phyloP scores from a whole-genome alignment of 2,797 vertebrate species.

The Cichlasoma orientale region DNA sequence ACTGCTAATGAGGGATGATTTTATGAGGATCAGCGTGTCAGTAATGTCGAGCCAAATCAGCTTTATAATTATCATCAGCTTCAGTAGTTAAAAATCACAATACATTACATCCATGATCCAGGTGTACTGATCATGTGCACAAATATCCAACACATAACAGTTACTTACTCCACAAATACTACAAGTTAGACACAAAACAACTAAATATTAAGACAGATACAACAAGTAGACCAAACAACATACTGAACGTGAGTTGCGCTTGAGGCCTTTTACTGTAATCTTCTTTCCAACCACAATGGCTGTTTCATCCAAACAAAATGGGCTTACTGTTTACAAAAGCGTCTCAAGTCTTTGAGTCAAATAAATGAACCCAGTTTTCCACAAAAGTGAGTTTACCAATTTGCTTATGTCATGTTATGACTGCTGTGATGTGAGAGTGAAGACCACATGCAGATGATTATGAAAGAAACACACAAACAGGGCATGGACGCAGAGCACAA shows the following conservation, averaged over 20 bases:
- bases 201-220: conserved; percentile 48
- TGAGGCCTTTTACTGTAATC: conserved; percentile 18
- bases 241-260: conserved; percentile 43
- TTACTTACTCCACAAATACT: conserved; percentile 47
- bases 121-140: conserved; percentile 48
- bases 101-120: conserved; percentile 59
- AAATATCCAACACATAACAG: conserved; percentile 54
- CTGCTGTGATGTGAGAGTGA: conserved; percentile 65
- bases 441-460: conserved; percentile 76
- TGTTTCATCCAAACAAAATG: conserved; percentile 35
- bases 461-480: conserved; percentile 63
- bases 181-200: conserved; percentile 41
- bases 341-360: background rate
- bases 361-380: conserved; percentile 28
- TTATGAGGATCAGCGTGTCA: conserved; percentile 36
- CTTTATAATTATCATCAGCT: conserved; percentile 14
- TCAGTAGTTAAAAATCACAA: conserved; percentile 25
- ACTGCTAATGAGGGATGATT: conserved; percentile 61
- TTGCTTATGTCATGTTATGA: conserved; percentile 61
- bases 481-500: conserved; percentile 58
- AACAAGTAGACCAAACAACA: conserved; percentile 48
- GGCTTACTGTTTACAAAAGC: conserved; percentile 36
- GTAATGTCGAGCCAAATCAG: conserved; percentile 25
- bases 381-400: conserved; percentile 27
- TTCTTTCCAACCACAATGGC: conserved; percentile 41